A percentile compares a stretch with the other conserved stretches of the same genome.
Evolutionary conservation across 2,113 vertebrate species (phyloP).

Genomic region (Macrotus californicus): DNA sequence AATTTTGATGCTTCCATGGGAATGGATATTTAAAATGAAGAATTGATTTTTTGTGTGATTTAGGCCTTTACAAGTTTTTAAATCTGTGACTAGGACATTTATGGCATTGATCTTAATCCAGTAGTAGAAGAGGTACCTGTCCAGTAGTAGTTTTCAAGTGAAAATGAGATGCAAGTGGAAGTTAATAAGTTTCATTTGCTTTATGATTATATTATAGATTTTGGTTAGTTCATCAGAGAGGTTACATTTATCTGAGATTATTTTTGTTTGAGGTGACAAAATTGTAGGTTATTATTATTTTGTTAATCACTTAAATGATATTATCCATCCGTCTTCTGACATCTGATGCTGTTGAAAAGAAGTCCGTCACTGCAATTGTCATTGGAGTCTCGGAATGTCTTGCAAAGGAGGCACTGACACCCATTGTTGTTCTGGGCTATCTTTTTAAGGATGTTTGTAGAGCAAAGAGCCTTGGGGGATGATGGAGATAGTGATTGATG

Average conservation of each 20-base stretch:
- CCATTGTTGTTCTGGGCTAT: not conserved
- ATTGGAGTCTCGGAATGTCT: not conserved
- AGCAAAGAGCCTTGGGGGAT: not conserved
- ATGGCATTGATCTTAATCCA: not conserved
- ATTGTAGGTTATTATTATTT: not conserved
- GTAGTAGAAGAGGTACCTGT: not conserved
- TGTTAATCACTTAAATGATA: not conserved
- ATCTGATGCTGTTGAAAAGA: not conserved
- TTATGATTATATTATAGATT: not conserved
- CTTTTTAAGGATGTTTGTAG: not conserved
- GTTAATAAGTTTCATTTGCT: not conserved
- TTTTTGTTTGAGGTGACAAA: not conserved
- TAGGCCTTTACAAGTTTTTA: not conserved
- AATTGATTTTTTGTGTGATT: conserved; percentile 7
- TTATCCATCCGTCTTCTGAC: not conserved
- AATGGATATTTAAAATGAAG: not conserved
- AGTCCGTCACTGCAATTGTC: not conserved
- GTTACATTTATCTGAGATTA: not conserved
- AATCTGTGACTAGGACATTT: not conserved
- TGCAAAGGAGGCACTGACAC: not conserved
- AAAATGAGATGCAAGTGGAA: not conserved
- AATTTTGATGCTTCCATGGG: not conserved
- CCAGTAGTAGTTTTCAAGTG: not conserved
- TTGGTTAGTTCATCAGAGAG: not conserved
- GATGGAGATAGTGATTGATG: not conserved